Evolutionary conservation across 2,113 vertebrate species (phyloP).

Genomic region (Variabilichromis moorii): DNA sequence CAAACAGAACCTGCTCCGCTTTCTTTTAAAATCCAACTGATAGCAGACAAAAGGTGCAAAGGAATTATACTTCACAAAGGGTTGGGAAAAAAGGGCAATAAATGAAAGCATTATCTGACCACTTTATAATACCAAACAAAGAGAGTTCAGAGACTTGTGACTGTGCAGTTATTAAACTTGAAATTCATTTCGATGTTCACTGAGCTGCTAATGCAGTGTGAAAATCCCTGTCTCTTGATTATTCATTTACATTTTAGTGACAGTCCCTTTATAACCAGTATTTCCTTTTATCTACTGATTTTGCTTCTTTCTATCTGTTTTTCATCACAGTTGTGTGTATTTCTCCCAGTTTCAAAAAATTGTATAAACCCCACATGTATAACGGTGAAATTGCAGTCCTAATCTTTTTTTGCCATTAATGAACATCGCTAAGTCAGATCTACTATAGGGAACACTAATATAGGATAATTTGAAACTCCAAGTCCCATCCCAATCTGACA

Average conservation of each 20-base stretch:
- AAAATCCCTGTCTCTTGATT: neutral
- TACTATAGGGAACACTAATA: neutral
- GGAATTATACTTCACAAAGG: neutral
- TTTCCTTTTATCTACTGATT: neutral
- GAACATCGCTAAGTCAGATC: neutral
- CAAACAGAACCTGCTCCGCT: neutral
- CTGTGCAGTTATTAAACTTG: neutral
- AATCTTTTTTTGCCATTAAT: neutral
- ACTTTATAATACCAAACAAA: neutral
- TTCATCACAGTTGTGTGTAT: neutral
- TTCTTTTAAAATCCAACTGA: neutral
- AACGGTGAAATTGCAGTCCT: neutral
- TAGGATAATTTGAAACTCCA: neutral
- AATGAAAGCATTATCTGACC: neutral
- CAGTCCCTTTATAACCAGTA: neutral
- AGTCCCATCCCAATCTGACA: neutral
- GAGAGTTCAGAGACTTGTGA: neutral
- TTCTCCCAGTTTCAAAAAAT: neutral
- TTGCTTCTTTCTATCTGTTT: neutral
- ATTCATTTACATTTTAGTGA: neutral
- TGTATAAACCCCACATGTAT: neutral
- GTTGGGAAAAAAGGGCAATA: neutral
- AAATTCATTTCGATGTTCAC: conserved; percentile 22
- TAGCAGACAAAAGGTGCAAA: neutral
- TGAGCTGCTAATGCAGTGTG: conserved; percentile 20